Base-by-base conservation (phyloP, 1,140 invertebrate species). In the Tetragonula clypearis region DNA sequence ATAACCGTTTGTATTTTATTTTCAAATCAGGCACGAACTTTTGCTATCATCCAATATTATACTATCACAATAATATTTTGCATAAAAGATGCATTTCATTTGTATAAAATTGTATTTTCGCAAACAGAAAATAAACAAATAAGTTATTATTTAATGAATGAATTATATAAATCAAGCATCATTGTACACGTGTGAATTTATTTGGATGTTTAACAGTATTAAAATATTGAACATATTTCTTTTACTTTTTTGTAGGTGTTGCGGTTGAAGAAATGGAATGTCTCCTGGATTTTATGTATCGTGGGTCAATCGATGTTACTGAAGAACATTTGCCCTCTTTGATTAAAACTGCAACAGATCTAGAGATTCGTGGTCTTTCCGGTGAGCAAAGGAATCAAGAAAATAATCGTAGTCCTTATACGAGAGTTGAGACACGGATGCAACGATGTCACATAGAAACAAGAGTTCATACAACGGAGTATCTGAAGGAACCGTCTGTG, bases 251-350 rank as follows among this genome's bases (percentile, higher is more conserved):
- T 35, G n/a, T 53, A 94, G 94, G 94, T 84, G 95, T 97, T 35
- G 95, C 96, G 14, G 96, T 96, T 85, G 96, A 96, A 53, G 97
- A 97, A 93, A 96, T 97, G 92, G 96, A 97, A 90, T 95, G 96
- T 78, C 95, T 97, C 15, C 94, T 97, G 82, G 96, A 97, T 90
- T 97, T 97, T 88, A 97, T 97, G 96, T 97, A 97, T 92, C 96
- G 96, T 84, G 97, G 97, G 4, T 96, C 96, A 26, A 96, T 97
- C 82, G 96, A 97, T 89, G 96, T 97, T 9, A 95, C 96, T 49
- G 96, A 97, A 83, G 95, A 96, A 83, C 96, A 97, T 88, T 92
- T 97, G 41, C 95, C 96, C 71, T 96, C 96, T 0, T 87, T 97
- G 19, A 96, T 97, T 93, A 96, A 96, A 92, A 96, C 96, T 53